A percentile compares a stretch with the other conserved stretches of the same genome.
These are phyloP conservation scores for Ormia ochracea DNA, from an alignment of 2,888 invertebrate genomes.

Conservation along the genomic window DNA sequence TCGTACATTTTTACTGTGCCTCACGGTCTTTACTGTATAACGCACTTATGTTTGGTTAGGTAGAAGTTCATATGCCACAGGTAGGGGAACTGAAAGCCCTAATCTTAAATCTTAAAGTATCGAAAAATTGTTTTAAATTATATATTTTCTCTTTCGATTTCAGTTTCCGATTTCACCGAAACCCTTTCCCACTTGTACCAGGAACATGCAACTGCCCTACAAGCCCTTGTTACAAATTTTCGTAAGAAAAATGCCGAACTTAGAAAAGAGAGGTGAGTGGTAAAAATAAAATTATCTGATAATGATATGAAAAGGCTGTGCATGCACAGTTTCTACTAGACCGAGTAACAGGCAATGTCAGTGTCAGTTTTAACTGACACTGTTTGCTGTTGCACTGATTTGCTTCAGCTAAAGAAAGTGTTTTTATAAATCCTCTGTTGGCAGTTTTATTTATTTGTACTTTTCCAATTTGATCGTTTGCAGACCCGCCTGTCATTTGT, in stretches of 20 bases:
- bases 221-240: conserved; percentile 90
- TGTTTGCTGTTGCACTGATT: neutral
- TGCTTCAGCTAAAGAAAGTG: neutral
- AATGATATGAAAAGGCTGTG: neutral
- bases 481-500: conserved; percentile 87
- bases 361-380: neutral
- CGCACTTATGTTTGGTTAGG: too few relatives aligned
- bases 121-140: too few relatives aligned
- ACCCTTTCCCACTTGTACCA: conserved; percentile 93
- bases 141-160: conserved; percentile 68
- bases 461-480: conserved; percentile 37
- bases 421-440: neutral
- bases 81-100: too few relatives aligned
- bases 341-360: too few relatives aligned
- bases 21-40: too few relatives aligned
- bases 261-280: conserved; percentile 87
- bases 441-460: neutral
- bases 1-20: too few relatives aligned
- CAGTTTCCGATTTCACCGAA: conserved; percentile 94
- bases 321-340: too few relatives aligned
- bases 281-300: neutral
- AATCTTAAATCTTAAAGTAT: too few relatives aligned
- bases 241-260: conserved; percentile 90
- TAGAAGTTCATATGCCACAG: too few relatives aligned
- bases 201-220: conserved; percentile 91